These are phyloP conservation scores for Sebastes trivittatus DNA, from an alignment of 2,797 vertebrate genomes.

Conservation along the genomic window DNA sequence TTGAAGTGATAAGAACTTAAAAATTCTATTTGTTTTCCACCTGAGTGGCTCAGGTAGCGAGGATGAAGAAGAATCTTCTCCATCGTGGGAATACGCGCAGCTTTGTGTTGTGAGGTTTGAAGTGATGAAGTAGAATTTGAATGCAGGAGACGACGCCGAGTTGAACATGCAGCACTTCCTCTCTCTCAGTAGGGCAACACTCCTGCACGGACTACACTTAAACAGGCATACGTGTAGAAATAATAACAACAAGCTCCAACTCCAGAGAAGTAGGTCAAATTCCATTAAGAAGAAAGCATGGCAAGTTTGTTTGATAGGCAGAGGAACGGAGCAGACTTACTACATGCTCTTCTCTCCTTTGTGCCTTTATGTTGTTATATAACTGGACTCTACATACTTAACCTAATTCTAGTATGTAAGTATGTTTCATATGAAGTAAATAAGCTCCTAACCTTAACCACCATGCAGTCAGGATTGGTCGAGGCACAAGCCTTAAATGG, in stretches of 20 bases:
- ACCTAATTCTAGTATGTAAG: background rate
- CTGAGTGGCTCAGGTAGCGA: slow-evolving; percentile 30
- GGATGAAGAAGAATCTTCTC: slow-evolving; percentile 4
- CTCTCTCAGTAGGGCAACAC: background rate
- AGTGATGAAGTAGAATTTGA: slow-evolving; percentile 10
- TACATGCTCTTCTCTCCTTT: background rate
- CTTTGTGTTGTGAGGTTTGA: background rate
- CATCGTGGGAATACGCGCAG: background rate
- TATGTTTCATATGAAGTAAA: background rate
- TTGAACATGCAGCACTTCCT: background rate
- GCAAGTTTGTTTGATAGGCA: background rate
- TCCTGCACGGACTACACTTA: background rate
- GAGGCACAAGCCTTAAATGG: background rate
- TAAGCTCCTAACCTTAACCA: background rate
- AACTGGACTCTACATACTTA: background rate
- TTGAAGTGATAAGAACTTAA: slow-evolving; percentile 58
- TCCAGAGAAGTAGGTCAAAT: slow-evolving; percentile 26
- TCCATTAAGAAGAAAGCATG: background rate
- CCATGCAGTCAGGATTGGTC: background rate
- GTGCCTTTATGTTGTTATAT: background rate
- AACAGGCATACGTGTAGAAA: background rate
- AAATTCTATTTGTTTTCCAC: slow-evolving; percentile 60
- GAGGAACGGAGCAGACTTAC: background rate
- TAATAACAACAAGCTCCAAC: slow-evolving; percentile 3
- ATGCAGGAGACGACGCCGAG: background rate